Percentiles rank a stretch among this genome's conserved stretches.
Conservation (phyloP, 2,888 invertebrate species). For the Melieria crassipennis region DNA sequence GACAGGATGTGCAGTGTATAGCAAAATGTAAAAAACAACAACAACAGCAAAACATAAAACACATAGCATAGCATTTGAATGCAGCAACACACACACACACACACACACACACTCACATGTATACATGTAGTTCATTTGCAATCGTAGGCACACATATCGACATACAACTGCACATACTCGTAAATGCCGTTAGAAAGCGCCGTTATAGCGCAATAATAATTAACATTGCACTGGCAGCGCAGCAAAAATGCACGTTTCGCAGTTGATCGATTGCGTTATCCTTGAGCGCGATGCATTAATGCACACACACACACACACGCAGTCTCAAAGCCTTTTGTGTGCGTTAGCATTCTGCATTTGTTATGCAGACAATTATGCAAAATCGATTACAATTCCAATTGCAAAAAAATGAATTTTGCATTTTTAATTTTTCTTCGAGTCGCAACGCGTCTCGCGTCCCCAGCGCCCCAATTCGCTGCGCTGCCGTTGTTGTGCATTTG, state of each 20-base stretch:
- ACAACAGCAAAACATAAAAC: neutral
- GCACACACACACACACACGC: neutral
- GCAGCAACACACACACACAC: no score
- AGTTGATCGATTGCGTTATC: neutral
- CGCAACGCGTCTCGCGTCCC: neutral
- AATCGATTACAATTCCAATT: slow-evolving; percentile 61
- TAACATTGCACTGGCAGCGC: neutral
- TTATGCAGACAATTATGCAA: slow-evolving; percentile 57
- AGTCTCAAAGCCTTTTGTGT: neutral
- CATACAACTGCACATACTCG: no score
- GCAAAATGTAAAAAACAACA: neutral
- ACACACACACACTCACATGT: no score
- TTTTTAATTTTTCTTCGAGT: slow-evolving; percentile 32
- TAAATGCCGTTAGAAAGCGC: neutral
- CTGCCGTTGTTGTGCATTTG: slow-evolving; percentile 21
- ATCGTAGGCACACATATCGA: no score
- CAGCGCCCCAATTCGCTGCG: neutral
- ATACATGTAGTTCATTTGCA: no score
- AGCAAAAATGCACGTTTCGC: neutral
- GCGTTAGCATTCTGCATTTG: neutral
- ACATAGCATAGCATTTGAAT: no score
- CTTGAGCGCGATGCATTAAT: neutral
- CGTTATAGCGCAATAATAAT: slow-evolving; percentile 10
- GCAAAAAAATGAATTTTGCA: slow-evolving; percentile 56
- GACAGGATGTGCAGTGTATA: slow-evolving; percentile 46